Base-by-base conservation (phyloP, 2,113 vertebrate species). In the Tragulus kanchil region DNA sequence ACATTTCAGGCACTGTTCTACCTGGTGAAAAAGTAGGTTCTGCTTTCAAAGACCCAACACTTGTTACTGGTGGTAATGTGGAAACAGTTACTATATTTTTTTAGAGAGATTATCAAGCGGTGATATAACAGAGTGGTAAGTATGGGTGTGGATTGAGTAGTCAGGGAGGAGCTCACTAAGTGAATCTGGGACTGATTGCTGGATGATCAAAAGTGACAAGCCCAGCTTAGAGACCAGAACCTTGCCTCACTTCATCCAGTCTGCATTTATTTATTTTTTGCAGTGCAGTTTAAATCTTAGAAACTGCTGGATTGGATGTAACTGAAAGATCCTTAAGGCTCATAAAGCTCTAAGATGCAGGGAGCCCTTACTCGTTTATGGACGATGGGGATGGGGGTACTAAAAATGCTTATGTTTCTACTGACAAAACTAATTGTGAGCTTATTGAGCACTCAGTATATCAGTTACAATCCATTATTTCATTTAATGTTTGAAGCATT, bases 141-240 rank as follows among this genome's bases (percentile, higher is more conserved):
- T 5, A 15, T 28, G 8, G 1, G 1, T n/a, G 16, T 59, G 7
- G 56, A 23, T 6, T 6, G 26, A 3, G 0, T n/a, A 42, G 52
- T 85, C 54, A 78, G 19, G 14, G 50, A 71, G 7, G 15, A 16
- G 1, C 62, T 64, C 48, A 62, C 28, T 31, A 16, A 50, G 2
- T 42, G 6, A 52, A 59, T 1, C 36, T 50, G 56, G 36, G 21
- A 16, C 28, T 64, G 64, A 58, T 21, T 25, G 12, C 4, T 71
- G 31, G 61, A 28, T 45, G 79, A 62, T 31, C 8, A 1, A 8
- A 71, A 81, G 65, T 1, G 23, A 25, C 19, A 52, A 16, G 25
- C 48, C 21, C 2, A 50, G 25, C 16, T 45, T 45, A 48, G 8
- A 75, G n/a, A 48, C 21, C 12, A 42, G 31, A 45, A 17, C 23